Base-by-base conservation (phyloP, 2,113 vertebrate species). In the Ellobius talpinus region DNA sequence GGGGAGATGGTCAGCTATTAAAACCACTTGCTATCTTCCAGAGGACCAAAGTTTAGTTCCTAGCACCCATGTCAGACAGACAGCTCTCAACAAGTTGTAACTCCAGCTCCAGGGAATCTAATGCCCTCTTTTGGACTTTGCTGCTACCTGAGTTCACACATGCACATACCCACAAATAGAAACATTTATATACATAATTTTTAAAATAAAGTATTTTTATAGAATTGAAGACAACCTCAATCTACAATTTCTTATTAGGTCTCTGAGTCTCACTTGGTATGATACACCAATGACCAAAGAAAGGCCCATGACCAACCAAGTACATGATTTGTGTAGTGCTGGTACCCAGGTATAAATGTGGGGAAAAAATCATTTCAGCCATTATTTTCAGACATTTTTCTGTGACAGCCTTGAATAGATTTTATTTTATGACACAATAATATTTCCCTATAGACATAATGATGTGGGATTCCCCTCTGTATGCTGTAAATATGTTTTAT, bases 241-340 rank as follows among this genome's bases (percentile, higher is more conserved):
- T 0, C 0, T 82, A 36, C 5, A 91, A 24, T 21, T 96, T 31
- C 39, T 93, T 91, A 76, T 81, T 42, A 79, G 55, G 16, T 92
- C 31, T 89, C 70, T 89, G 73, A 58, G n/a, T 94, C 86, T 70
- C 42, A 58, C 77, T 68, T 96, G 39, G 31, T 76, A 55, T 55
- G 86, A 81, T 72, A 23, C 86, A 5, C 17, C 66, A 58, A 3
- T 73, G 26, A 93, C 79, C 87, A 85, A 97, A 93, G 74, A 87
- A 87, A 97, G 94, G 45, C 29, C 50, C 68, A 58, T 24, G 9
- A 7, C 24, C 26, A 61, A 7, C 45, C n/a, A 55, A 91, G 50
- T 29, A 3, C 55, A 68, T 39, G 12, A 72, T 58, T 87, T 94
- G 68, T 5, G 70, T 42, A 73, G 36, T 23, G 52, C 21, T 78